Percentiles rank a stretch among this genome's conserved stretches.
phyloP scores from a whole-genome alignment of 2,113 vertebrate species.

The Alectura lathami region DNA sequence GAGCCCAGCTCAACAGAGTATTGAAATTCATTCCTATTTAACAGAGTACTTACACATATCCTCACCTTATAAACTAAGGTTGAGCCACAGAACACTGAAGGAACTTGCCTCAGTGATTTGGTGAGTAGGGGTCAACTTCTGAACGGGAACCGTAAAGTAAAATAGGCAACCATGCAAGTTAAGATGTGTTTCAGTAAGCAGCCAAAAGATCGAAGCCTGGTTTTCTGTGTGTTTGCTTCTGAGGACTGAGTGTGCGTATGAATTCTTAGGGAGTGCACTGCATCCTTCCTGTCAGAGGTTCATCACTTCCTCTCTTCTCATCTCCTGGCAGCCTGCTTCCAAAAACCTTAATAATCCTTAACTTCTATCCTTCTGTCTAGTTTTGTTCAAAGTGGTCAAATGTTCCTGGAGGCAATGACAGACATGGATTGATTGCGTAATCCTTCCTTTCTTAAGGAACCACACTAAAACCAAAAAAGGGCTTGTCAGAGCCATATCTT shows the following conservation, averaged over 20 bases:
- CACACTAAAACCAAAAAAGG: neutral
- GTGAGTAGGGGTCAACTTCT: neutral
- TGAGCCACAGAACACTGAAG: neutral
- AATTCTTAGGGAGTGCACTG: neutral
- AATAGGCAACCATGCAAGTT: neutral
- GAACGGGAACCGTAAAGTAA: neutral
- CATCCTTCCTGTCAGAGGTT: neutral
- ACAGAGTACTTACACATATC: neutral
- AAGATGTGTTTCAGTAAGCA: neutral
- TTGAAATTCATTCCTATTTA: neutral
- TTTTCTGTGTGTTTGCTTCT: neutral
- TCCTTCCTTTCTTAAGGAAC: neutral
- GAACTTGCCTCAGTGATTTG: neutral
- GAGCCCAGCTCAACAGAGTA: neutral
- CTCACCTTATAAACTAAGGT: neutral
- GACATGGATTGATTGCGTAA: neutral
- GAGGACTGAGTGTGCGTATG: fast-evolving
- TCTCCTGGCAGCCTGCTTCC: neutral
- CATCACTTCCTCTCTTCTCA: neutral
- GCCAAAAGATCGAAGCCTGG: neutral
- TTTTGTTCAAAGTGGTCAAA: neutral
- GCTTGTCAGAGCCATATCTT: neutral
- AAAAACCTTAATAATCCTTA: neutral
- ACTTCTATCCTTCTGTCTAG: neutral
- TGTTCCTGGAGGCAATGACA: neutral